Percentiles rank a stretch among this genome's conserved stretches.
Conservation (phyloP, 2,113 vertebrate species). For the Pungitius pungitius region DNA sequence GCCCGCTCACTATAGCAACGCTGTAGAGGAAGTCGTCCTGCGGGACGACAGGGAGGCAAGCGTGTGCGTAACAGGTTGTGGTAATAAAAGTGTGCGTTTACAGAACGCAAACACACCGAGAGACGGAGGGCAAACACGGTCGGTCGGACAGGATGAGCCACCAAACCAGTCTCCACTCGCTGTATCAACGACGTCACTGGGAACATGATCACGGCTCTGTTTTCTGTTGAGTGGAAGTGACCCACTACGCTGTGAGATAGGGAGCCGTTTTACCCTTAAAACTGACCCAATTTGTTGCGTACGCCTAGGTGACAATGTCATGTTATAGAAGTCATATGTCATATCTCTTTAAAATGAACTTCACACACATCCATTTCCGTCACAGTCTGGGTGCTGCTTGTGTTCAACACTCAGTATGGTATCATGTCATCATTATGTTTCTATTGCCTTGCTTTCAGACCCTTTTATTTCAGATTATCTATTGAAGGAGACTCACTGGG, state of each 20-base stretch:
- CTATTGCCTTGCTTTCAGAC: no score
- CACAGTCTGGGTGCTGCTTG: no score
- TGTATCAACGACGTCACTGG: constrained; percentile 4
- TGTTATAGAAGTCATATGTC: no score
- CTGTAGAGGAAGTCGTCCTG: constrained; percentile 97
- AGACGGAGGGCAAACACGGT: neutral
- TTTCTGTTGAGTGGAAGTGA: neutral
- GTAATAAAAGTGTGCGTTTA: neutral
- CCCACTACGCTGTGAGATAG: neutral
- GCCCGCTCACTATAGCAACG: constrained; percentile 94
- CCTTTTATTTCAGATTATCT: neutral
- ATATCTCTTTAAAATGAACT: no score
- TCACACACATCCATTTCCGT: no score
- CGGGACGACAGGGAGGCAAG: constrained; percentile 27
- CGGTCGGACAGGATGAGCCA: constrained; percentile 23
- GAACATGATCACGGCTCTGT: neutral
- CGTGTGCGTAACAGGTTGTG: neutral
- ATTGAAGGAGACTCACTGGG: neutral
- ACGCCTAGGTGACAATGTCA: no score
- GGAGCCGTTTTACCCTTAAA: no score
- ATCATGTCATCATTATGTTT: no score
- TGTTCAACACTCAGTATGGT: no score
- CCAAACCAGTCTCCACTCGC: constrained; percentile 21
- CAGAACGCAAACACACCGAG: neutral
- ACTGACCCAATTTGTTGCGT: no score